phyloP scores from a whole-genome alignment of 2,888 invertebrate genomes.

The Spilarctia lutea region DNA sequence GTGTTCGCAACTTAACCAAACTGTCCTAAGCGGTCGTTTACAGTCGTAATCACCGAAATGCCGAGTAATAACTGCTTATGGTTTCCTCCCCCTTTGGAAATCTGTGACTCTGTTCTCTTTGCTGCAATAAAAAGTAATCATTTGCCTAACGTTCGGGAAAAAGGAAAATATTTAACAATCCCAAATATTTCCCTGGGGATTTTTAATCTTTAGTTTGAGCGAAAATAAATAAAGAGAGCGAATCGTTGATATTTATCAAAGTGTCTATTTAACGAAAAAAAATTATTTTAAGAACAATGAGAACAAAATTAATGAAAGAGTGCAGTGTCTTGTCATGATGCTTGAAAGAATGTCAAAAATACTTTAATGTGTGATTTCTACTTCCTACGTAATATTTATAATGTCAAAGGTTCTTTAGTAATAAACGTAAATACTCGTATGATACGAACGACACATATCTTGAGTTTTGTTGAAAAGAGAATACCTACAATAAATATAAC shows the following conservation, averaged over 20 bases:
- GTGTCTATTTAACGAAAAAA: not conserved
- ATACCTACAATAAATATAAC: no score
- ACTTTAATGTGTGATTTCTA: not conserved
- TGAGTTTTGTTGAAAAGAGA: no score
- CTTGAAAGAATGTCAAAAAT: not conserved
- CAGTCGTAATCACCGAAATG: slow-evolving; percentile 39
- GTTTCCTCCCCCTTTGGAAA: slow-evolving; percentile 47
- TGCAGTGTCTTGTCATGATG: no score
- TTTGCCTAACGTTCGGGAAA: slow-evolving; percentile 24
- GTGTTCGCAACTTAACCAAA: slow-evolving; percentile 30
- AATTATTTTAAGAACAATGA: not conserved
- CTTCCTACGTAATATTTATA: not conserved
- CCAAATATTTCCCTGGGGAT: slow-evolving; percentile 14
- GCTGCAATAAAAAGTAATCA: slow-evolving; percentile 41
- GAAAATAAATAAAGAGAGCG: not conserved
- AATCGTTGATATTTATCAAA: not conserved
- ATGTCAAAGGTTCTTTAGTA: not conserved
- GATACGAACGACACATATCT: no score
- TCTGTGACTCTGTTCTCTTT: slow-evolving; percentile 19
- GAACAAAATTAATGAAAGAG: not conserved
- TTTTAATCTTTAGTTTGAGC: not conserved
- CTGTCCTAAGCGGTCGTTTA: slow-evolving; percentile 35
- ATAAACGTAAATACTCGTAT: no score
- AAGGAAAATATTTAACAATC: not conserved
- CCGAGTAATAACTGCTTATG: slow-evolving; percentile 46